These are phyloP conservation scores for Solea senegalensis DNA, from an alignment of 2,113 vertebrate species.

Conservation along the genomic window DNA sequence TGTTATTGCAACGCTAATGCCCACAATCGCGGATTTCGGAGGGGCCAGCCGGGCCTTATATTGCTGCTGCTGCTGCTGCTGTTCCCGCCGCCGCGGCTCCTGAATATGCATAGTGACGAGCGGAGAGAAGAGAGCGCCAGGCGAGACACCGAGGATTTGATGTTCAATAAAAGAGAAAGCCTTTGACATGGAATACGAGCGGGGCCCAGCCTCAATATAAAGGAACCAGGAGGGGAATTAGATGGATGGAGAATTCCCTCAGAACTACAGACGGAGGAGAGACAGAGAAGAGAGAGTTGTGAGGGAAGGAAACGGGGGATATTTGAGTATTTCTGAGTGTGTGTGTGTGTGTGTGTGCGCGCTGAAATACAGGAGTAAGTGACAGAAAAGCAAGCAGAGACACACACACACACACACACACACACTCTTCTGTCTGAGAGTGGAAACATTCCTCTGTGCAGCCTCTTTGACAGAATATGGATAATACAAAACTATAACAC, in stretches of 20 bases:
- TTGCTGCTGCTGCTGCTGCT: constrained; percentile 1
- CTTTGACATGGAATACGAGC: constrained; percentile 83
- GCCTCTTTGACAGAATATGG: constrained; percentile 57
- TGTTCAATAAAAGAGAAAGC: constrained; percentile 85
- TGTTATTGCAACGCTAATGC: constrained; percentile 79
- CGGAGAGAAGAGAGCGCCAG: constrained; percentile 65
- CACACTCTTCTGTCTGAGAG: constrained; percentile 43
- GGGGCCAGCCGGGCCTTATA: constrained; percentile 57
- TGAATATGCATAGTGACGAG: constrained; percentile 80
- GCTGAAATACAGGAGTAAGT: constrained; percentile 30
- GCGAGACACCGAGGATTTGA: constrained; percentile 83
- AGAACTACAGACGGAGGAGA: constrained; percentile 77
- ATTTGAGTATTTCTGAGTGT: constrained; percentile 63
- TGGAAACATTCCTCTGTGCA: constrained; percentile 50
- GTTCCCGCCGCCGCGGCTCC: constrained; percentile 44
- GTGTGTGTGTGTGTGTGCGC: constrained; percentile 24
- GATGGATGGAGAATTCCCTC: constrained; percentile 82
- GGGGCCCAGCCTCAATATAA: constrained; percentile 82
- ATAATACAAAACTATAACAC: constrained; percentile 65
- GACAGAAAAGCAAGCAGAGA: constrained; percentile 59
- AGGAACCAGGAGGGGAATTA: constrained; percentile 83
- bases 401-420: constrained; percentile 25
- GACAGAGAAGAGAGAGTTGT: constrained; percentile 68
- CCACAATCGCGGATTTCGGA: constrained; percentile 76
- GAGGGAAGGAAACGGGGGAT: constrained; percentile 67